These are phyloP conservation scores for Phenacoccus solenopsis DNA, from an alignment of 1,140 invertebrate species.

Conservation along the genomic window DNA sequence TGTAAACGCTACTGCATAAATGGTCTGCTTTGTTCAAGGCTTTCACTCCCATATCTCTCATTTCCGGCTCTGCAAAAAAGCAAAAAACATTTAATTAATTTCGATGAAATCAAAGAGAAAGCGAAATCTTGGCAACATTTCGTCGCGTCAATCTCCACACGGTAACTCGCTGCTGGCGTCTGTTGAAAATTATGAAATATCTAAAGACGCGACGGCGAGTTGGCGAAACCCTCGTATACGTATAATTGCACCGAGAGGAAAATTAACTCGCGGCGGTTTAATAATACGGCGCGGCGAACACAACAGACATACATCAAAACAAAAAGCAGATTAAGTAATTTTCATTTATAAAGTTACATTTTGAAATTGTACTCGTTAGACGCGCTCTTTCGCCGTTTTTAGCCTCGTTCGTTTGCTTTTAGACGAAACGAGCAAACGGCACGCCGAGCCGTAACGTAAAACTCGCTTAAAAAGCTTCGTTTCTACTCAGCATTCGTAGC, in stretches of 20 bases:
- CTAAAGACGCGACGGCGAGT: neutral
- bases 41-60: neutral
- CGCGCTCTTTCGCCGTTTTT: neutral
- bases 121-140: no score
- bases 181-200: neutral
- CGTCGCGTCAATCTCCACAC: neutral
- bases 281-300: neutral
- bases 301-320: neutral
- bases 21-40: neutral
- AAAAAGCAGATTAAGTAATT: neutral
- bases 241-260: neutral
- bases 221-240: neutral
- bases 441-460: no score
- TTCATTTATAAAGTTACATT: neutral
- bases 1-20: neutral
- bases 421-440: no score
- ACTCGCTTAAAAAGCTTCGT: no score
- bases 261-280: neutral
- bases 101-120: no score
- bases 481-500: no score
- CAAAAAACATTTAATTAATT: neutral
- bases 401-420: no score
- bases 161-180: no score
- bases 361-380: neutral
- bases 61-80: neutral